Conservation (phyloP, 2,797 vertebrate species). For the Anableps anableps region DNA sequence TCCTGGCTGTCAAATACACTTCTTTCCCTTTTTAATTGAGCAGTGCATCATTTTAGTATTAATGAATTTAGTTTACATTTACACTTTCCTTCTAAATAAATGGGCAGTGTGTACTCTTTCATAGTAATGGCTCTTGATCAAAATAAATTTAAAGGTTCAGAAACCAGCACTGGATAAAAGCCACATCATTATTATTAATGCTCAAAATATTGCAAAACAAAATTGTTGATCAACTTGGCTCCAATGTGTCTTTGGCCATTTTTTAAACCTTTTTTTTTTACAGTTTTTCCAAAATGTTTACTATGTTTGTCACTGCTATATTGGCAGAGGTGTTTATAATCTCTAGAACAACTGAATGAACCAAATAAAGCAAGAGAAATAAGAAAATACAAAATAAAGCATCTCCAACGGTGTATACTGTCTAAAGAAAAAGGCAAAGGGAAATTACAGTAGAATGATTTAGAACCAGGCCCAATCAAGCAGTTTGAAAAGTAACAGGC, state of each 20-base stretch:
- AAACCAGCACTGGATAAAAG: neutral
- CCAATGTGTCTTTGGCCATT: neutral
- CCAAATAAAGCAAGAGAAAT: neutral
- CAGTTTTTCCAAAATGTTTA: neutral
- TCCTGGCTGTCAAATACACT: neutral
- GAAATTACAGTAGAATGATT: neutral
- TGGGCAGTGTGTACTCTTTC: constrained; percentile 64
- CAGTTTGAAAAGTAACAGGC: neutral
- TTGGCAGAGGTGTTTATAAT: neutral
- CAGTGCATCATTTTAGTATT: constrained; percentile 18
- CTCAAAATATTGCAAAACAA: neutral
- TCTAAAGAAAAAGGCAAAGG: neutral
- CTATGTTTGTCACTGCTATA: neutral
- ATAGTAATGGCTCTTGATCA: constrained; percentile 10
- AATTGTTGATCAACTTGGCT: neutral
- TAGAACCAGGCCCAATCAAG: neutral
- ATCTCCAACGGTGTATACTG: neutral
- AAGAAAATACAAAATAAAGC: neutral
- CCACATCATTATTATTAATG: neutral
- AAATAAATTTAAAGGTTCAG: neutral
- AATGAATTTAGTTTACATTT: constrained; percentile 48
- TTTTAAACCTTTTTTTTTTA: neutral
- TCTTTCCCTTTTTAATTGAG: neutral
- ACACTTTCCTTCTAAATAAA: constrained; percentile 55
- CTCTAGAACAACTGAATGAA: neutral